Conservation (phyloP, 1,140 invertebrate species). For the Drosophila micromelanica region DNA sequence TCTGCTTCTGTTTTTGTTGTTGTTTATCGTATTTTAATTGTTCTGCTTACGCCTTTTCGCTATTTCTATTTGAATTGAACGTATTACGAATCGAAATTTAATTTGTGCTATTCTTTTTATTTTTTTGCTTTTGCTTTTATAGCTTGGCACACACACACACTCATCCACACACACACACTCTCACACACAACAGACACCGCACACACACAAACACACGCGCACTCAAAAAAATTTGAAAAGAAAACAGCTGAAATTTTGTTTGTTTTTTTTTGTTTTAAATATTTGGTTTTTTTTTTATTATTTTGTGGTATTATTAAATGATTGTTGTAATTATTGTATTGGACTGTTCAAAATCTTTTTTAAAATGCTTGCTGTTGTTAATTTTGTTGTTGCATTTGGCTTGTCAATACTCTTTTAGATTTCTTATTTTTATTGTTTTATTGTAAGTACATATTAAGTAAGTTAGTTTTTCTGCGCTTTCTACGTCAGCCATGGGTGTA, state of each 20-base stretch:
- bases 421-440: slow-evolving; percentile 42
- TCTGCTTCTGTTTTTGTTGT: slow-evolving; percentile 19
- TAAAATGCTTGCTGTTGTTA: neutral
- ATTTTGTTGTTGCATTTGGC: slow-evolving; percentile 10
- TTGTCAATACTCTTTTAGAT: neutral
- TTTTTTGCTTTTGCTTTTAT: slow-evolving; percentile 19
- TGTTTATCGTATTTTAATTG: slow-evolving; percentile 21
- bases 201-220: slow-evolving; percentile 44
- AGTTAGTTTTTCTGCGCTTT: slow-evolving; percentile 61
- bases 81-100: slow-evolving; percentile 15
- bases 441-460: slow-evolving; percentile 48
- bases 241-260: slow-evolving; percentile 36
- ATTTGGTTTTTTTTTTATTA: neutral
- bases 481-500: slow-evolving; percentile 84
- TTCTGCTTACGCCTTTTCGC: slow-evolving; percentile 20
- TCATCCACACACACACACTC: slow-evolving; percentile 5
- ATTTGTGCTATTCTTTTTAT: slow-evolving; percentile 5
- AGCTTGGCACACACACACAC: neutral
- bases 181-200: slow-evolving; percentile 10
- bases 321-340: neutral
- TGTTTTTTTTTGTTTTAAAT: slow-evolving; percentile 24
- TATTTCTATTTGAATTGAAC: slow-evolving; percentile 19
- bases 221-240: slow-evolving; percentile 64
- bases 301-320: neutral
- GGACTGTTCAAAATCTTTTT: neutral